Conservation (phyloP, 2,888 invertebrate species). For the Aleiodes leptofemur region DNA sequence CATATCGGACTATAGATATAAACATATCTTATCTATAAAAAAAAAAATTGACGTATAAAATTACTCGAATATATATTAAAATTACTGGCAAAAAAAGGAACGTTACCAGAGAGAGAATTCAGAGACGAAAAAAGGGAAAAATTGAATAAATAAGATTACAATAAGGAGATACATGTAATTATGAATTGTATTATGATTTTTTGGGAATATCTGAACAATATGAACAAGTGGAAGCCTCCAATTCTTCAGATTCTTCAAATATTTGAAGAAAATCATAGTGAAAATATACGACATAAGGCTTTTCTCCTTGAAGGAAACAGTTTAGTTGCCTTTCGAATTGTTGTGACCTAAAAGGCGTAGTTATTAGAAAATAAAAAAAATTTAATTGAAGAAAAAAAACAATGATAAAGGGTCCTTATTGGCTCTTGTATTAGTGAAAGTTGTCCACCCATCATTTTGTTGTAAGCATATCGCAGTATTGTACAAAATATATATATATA, state of each 20-base stretch:
- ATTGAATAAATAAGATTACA: constrained; percentile 30
- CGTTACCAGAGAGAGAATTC: constrained; percentile 41
- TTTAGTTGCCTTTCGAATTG: constrained; percentile 46
- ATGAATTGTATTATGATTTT: constrained; percentile 41
- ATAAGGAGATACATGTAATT: constrained; percentile 39
- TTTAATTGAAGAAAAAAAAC: constrained; percentile 28
- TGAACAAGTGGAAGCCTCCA: constrained; percentile 2
- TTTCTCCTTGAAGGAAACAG: constrained; percentile 35
- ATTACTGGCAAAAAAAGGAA: constrained; percentile 21
- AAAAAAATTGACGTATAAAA: constrained; percentile 32
- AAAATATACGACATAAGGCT: constrained; percentile 22
- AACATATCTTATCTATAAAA: constrained; percentile 46
- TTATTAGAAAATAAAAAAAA: constrained; percentile 40
- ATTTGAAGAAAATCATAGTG: constrained; percentile 33
- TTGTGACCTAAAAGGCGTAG: constrained; percentile 44
- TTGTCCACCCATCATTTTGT: constrained; percentile 59
- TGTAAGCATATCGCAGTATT: constrained; percentile 61
- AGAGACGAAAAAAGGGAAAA: constrained; percentile 24
- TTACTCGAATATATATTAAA: constrained; percentile 22
- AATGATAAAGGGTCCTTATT: constrained; percentile 55
- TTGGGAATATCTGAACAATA: constrained; percentile 34
- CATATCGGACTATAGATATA: constrained; percentile 58
- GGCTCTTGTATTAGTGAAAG: constrained; percentile 51
- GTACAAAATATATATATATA: constrained; percentile 59
- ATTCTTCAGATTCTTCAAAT: not conserved